Base-by-base conservation (phyloP, 2,113 vertebrate species). In the Amblyopsis rosae region DNA sequence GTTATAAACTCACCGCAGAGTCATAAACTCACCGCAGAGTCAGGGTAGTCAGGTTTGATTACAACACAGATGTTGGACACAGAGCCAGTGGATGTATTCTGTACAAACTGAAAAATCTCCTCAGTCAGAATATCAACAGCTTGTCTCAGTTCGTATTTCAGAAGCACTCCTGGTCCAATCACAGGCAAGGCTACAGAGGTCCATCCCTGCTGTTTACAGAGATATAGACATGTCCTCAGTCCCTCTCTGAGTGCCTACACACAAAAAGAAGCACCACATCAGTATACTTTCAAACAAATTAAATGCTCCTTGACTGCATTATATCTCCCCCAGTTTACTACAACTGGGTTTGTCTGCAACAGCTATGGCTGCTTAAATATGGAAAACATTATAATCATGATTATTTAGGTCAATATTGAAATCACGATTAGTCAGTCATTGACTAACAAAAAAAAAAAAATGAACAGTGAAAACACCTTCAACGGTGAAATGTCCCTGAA, bases 171-270 rank as follows among this genome's bases (percentile, higher is more conserved):
- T 0, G 82, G 85, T 62, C 92, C 92, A 2, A 91, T 90, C 7
- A 92, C 13, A 0, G 90, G 85, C 15, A 92, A 53, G 10, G 88
- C 82, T 1, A 92, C 75, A 0, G 88, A 89, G 55, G 2, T 4
- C 12, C 69, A 76, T 0, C 26, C 12, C 9, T 82, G 76, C 63
- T 79, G 69, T 9, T 69, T 69, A 82, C 86, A 92, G 46, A 82
- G 69, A 19, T 77, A 73, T 57, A 93, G 70, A 53, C 80, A 88
- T 3, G 0, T 59, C 17, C 41, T 57, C 59, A 92, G 65, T 12
- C 87, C 89, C 1, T 11, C 63, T 3, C 19, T 3, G 7, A 92
- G 81, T 0, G 58, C 73, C 92, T 93, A 16, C 10, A 64, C 77
- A 17, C 67, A 47, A 6, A 65, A 66, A 49, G 49, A 4, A 26